Conservation (phyloP, 2,888 invertebrate species). For the Nezara viridula region DNA sequence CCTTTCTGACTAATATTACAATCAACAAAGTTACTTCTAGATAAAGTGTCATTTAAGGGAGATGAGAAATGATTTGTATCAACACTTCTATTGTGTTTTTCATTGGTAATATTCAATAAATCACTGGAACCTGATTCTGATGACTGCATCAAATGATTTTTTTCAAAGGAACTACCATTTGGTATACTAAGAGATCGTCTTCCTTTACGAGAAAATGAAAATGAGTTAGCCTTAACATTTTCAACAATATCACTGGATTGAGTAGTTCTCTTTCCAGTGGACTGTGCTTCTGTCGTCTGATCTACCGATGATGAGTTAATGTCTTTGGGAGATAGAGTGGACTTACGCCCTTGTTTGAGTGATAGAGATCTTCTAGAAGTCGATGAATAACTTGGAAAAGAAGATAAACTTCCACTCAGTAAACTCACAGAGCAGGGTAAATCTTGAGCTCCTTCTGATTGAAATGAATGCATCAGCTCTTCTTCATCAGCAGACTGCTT, state of each 20-base stretch:
- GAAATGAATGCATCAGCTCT: conserved; percentile 42
- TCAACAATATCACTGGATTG: not conserved
- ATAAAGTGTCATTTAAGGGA: not conserved
- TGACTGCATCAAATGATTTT: not conserved
- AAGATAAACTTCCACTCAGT: not conserved
- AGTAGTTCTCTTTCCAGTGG: not conserved
- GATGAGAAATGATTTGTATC: not conserved
- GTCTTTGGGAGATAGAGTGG: not conserved
- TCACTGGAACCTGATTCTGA: not conserved
- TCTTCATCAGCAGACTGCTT: not conserved
- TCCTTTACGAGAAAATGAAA: conserved; percentile 14
- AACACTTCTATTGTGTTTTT: not conserved
- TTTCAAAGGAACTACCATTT: not conserved
- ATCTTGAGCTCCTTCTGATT: conserved; percentile 48
- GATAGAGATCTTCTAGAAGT: conserved; percentile 54
- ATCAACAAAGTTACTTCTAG: not conserved
- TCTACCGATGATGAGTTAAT: not conserved
- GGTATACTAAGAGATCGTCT: not conserved
- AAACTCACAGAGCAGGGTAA: not conserved
- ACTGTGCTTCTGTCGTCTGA: not conserved
- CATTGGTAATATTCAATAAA: not conserved
- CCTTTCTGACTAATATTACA: not conserved
- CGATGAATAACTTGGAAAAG: conserved; percentile 25
- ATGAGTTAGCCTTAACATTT: not conserved
- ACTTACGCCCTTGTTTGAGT: conserved; percentile 3